phyloP scores from a whole-genome alignment of 2,888 invertebrate genomes.

The Rhimphoctona megacephalus region DNA sequence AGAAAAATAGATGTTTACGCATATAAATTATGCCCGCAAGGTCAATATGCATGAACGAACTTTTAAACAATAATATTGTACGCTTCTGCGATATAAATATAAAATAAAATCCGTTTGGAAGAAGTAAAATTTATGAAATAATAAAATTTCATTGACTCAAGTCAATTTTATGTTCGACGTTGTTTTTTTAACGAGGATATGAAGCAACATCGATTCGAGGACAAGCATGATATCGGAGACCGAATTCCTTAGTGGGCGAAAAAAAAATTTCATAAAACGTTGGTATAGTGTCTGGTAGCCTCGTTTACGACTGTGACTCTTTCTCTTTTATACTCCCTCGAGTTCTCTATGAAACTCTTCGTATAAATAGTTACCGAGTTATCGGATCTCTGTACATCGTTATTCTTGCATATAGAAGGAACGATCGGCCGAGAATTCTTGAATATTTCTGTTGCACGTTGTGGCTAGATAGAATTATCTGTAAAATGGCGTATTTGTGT shows the following conservation, averaged over 20 bases:
- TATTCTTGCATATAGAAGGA: conserved; percentile 39
- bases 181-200: conserved; percentile 21
- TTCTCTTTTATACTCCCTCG: conserved; percentile 22
- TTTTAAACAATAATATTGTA: background rate
- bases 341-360: conserved; percentile 3
- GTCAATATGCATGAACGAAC: background rate
- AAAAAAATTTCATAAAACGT: conserved; percentile 49
- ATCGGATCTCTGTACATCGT: conserved; percentile 58
- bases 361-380: conserved; percentile 55
- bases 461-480: conserved; percentile 42
- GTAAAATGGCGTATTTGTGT: background rate
- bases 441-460: conserved; percentile 49
- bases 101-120: background rate
- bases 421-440: conserved; percentile 51
- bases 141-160: conserved; percentile 16
- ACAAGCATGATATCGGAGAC: background rate
- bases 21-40: background rate
- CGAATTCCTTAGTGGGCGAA: conserved; percentile 26
- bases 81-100: background rate
- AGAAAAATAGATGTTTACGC: background rate
- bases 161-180: background rate
- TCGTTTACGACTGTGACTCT: conserved; percentile 43
- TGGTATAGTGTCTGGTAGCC: conserved; percentile 21
- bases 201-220: conserved; percentile 17
- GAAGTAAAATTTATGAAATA: conserved; percentile 9